Base-by-base conservation (phyloP, 2,888 invertebrate genomes). In the Paralinhomoeus sp. region DNA sequence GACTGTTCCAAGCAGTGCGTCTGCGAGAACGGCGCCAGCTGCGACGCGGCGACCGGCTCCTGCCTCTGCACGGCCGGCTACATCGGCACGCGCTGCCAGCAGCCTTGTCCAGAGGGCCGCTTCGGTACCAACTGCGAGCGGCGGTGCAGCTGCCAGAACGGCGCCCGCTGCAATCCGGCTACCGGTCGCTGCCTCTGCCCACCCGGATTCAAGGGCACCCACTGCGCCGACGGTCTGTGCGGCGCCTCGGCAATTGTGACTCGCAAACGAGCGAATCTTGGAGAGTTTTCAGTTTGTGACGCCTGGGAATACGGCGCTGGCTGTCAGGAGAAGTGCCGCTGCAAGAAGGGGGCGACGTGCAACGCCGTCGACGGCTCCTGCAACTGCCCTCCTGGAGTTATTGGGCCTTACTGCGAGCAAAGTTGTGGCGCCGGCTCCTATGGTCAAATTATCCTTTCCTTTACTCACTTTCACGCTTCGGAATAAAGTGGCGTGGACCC, bases 381-480 rank as follows among this genome's bases (percentile, higher is more conserved):
- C 63, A 76, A 77, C 47, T 89, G 89, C 65, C 73, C 77, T 0
- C 39, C 39, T 7, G 39, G 37, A 15, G 31, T 40, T 17, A 45
- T 20, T 3, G 50, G 50, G 2, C 50, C 56, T 2, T 53, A 48
- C n/a, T 49, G 44, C 42, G 20, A 13, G 17, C 22, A 44, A 35
- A 13, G 46, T 48, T n/a, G n/a, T n/a, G n/a, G n/a, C n/a, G n/a
- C n/a, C n/a, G n/a, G n/a, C n/a, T n/a, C n/a, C n/a, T n/a, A n/a
- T n/a, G n/a, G n/a, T n/a, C 39, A n/a, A n/a, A n/a, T n/a, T n/a
- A n/a, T n/a, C n/a, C n/a, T n/a, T n/a, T n/a, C n/a, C n/a, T n/a
- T n/a, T n/a, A n/a, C n/a, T n/a, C n/a, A n/a, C n/a, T n/a, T n/a
- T n/a, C n/a, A n/a, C n/a, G n/a, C n/a, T n/a, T n/a, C n/a, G n/a